Evolutionary conservation across 2,113 vertebrate genomes (phyloP).

Genomic region (Eulemur rufifrons): DNA sequence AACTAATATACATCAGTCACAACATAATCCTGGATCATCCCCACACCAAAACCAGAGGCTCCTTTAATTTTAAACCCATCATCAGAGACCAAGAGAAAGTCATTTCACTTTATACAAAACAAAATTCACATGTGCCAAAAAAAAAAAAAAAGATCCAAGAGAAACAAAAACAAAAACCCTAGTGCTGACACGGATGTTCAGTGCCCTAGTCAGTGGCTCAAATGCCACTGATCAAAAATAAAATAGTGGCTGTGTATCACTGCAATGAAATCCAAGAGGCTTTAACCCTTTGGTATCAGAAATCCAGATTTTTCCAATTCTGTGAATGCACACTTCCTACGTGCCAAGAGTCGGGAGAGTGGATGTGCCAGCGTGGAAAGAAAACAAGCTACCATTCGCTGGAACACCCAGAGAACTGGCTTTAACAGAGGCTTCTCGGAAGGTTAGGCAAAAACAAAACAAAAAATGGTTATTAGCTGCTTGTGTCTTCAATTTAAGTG

Average conservation of each 20-base stretch:
- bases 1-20: conserved; percentile 91
- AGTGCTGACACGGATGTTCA: conserved; percentile 74
- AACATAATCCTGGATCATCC: conserved; percentile 85
- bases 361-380: conserved; percentile 58
- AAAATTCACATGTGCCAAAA: conserved; percentile 84
- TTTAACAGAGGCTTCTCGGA: neutral
- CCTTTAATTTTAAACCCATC: conserved; percentile 82
- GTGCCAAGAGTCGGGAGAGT: conserved; percentile 30
- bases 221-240: conserved; percentile 73
- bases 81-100: conserved; percentile 80
- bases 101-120: conserved; percentile 81
- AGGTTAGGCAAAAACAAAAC: neutral
- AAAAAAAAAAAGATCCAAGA: conserved; percentile 78
- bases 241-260: conserved; percentile 83
- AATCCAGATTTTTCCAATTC: conserved; percentile 54
- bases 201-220: conserved; percentile 66
- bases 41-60: conserved; percentile 80
- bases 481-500: conserved; percentile 9
- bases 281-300: conserved; percentile 77
- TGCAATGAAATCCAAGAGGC: conserved; percentile 59
- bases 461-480: neutral
- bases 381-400: neutral
- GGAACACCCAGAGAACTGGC: conserved; percentile 56
- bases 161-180: conserved; percentile 78
- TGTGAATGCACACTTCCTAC: neutral